Base-by-base conservation (phyloP, 2,888 invertebrate genomes). In the Prosopocoilus inquinatus region DNA sequence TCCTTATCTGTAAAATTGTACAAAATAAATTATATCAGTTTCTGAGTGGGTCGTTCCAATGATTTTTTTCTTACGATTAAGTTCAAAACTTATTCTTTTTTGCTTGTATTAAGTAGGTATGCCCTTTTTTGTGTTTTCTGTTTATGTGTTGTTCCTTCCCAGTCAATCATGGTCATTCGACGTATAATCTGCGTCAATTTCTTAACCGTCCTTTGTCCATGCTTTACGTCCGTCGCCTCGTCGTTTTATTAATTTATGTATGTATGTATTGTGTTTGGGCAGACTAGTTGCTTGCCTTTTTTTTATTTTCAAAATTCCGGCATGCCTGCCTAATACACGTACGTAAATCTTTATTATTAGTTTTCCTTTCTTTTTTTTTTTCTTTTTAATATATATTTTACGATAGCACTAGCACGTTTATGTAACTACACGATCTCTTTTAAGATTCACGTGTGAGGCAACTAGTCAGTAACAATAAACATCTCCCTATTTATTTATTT, bases 381-480 rank as follows among this genome's bases (percentile, higher is more conserved):
- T n/a, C n/a, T n/a, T n/a, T n/a, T n/a, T n/a, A n/a, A n/a, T n/a
- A n/a, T 43, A 55, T 36, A 48, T 59, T 50, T 55, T 47, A 46
- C 44, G 20, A 41, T 41, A 49, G 55, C 55, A 57, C 57, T 49
- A 60, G 58, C 58, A 58, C 47, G 33, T 59, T 61, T 60, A 59
- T 65, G 46, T 56, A 61, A 65, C 65, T 66, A 66, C 75, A 75
- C 73, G 71, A 74, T 72, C 70, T 72, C 71, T 65, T n/a, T n/a
- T 63, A 68, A 68, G 49, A 52, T 48, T 46, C 75, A 75, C 73
- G 77, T 78, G 77, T 78, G 76, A 75, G 74, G 76, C 76, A 78
- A 77, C 78, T 78, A 78, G 78, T 78, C 78, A 78, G 67, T 73
- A 68, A 28, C 7, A 69, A 67, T 62, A 64, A 71, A 72, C 68